A percentile compares a stretch with the other conserved stretches of the same genome.
Evolutionary conservation across 2,888 invertebrate genomes (phyloP).

Genomic region (Agriopis leucophaearia): DNA sequence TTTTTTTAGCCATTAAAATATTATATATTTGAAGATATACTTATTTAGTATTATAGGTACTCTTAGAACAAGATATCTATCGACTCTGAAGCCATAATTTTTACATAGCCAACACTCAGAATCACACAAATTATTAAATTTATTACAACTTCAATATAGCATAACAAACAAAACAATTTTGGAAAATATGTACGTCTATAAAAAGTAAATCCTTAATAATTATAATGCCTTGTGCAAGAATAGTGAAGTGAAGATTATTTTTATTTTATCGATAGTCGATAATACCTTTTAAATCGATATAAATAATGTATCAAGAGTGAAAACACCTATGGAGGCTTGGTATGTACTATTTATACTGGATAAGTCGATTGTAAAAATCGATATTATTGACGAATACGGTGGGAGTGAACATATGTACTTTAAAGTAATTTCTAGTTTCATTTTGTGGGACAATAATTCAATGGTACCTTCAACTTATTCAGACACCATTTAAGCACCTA

Average conservation of each 20-base stretch:
- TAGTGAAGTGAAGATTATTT: constrained; percentile 39
- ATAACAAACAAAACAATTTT: constrained; percentile 19
- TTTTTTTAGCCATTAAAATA: too few species aligned
- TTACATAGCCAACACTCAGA: constrained; percentile 17
- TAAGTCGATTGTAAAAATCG: constrained; percentile 12
- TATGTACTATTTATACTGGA: constrained; percentile 8
- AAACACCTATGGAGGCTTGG: neutral
- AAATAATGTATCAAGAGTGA: constrained; percentile 13
- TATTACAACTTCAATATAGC: constrained; percentile 20
- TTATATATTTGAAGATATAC: neutral
- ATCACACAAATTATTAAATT: constrained; percentile 17
- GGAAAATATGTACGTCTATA: constrained; percentile 16
- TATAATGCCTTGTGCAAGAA: constrained; percentile 38
- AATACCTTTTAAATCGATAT: constrained; percentile 5
- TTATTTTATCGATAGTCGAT: constrained; percentile 33
- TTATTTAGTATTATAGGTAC: too few species aligned
- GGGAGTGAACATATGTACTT: constrained; percentile 29
- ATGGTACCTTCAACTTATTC: constrained; percentile 36
- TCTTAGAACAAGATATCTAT: constrained; percentile 1
- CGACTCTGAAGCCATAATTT: constrained; percentile 15
- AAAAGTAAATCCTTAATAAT: constrained; percentile 27
- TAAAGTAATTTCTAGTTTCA: constrained; percentile 2
- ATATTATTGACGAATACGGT: constrained; percentile 25
- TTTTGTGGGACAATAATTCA: constrained; percentile 38
- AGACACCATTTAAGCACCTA: constrained; percentile 48